Evolutionary conservation across 2,888 invertebrate species (phyloP), one percentile per base, ranked within the genome.

Genomic region (Hyposoter didymator): DNA sequence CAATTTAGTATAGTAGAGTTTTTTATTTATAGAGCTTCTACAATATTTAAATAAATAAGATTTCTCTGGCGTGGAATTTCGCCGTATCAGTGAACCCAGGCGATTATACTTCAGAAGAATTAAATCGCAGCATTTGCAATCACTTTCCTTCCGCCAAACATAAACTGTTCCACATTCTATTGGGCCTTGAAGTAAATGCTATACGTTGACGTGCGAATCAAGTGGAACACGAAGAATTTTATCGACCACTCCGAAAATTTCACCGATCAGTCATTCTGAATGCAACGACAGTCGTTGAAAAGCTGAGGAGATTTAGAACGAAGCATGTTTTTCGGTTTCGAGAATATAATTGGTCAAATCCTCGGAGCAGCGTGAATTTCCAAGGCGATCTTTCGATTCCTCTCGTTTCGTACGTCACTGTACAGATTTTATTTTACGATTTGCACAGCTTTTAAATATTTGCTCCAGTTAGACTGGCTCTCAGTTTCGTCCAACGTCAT

Each of bases 391-490:
- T 39, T 39, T 39, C 5, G 39, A 10, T 39, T 39, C 39, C 39
- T 22, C n/a, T 35, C 32, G 14, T 14, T 64, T 64, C 32, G 0
- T 32, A 64, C 64, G n/a, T 35, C 12, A 59, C 59, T 28, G 19
- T 59, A 35, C 0, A 35, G 5, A 67, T 22, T 67, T 45, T 14
- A 22, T 22, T 67, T 45, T 14, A 43, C 14, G 43, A 35, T 67
- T 39, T 28, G 32, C 70, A 35, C 19, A 35, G 35, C 32, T 72
- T 72, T 72, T 72, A 10, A 28, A 32, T n/a, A 66, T 43, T 66
- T 22, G 10, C 35, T 70, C 39, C 67, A 55, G 49, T 49, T 47
- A 22, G 47, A 75, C 67, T 55, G 70, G 70, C 17, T 55, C 45
- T 19, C 45, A 73, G 12, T 73, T 72, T 39, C 14, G 19, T 32